Evolutionary conservation across 2,797 vertebrate species (phyloP).

Genomic region (Mormyrus hasselquistii): DNA sequence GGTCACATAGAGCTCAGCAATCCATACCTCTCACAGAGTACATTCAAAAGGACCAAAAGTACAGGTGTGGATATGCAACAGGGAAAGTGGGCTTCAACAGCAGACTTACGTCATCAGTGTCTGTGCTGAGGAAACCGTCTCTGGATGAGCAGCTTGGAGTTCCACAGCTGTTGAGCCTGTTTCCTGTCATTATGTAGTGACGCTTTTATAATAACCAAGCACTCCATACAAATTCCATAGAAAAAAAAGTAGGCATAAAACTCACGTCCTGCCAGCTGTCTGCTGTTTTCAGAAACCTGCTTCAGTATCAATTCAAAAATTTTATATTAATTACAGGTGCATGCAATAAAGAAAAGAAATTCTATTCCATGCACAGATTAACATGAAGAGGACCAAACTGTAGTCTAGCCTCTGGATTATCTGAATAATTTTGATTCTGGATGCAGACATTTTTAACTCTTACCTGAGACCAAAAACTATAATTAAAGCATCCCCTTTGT

Average conservation of each 20-base stretch:
- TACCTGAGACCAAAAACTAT: constrained; percentile 27
- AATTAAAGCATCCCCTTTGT: constrained; percentile 29
- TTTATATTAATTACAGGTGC: neutral
- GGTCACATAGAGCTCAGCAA: neutral
- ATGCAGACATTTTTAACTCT: neutral
- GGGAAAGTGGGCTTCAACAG: neutral
- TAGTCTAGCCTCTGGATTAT: neutral
- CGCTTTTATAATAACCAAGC: neutral
- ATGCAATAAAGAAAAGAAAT: neutral
- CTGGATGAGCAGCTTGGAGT: constrained; percentile 55
- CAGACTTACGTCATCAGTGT: constrained; percentile 39
- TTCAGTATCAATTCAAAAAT: constrained; percentile 12
- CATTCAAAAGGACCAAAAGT: neutral
- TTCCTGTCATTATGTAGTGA: constrained; percentile 35
- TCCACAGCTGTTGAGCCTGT: constrained; percentile 30
- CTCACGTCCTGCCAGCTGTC: constrained; percentile 43
- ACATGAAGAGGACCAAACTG: neutral
- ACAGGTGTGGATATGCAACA: neutral
- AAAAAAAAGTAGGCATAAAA: constrained; percentile 17
- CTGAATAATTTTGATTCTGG: neutral
- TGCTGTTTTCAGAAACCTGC: constrained; percentile 37
- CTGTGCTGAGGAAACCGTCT: constrained; percentile 53
- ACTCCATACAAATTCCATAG: neutral
- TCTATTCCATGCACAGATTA: neutral
- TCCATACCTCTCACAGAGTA: neutral